Evolutionary conservation across 2,113 vertebrate genomes (phyloP), one percentile per base, ranked within the genome.

Genomic region (Psittacus erithacus): DNA sequence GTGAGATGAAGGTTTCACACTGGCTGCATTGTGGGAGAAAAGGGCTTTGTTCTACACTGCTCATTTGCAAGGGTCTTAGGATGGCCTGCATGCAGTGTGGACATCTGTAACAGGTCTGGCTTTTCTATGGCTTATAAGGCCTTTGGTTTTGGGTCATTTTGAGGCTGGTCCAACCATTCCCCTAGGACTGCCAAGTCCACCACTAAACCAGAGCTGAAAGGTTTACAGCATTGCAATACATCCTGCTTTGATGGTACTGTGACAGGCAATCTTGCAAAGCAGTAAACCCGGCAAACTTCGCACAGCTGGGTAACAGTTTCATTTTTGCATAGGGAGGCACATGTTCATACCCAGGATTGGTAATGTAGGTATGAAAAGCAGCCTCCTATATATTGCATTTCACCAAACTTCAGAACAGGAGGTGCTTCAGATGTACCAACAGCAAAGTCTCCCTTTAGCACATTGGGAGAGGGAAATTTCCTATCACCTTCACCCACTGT

Each of bases 301-400:
- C 20, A 13, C 0, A 5, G 27, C 6, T 46, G 6, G 8, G 4
- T 41, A 71, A n/a, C 9, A 33, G 38, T 12, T 81, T 43, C 2
- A 8, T 49, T 81, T 62, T 31, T 33, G 9, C 29, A 8, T 20
- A 10, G 18, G 35, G 16, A 83, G 41, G 50, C 4, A 33, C 33
- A 10, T 3, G 17, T 14, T 87, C 43, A 23, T 63, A 52, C 2
- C 11, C 20, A 44, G 20, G 10, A 4, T 8, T 52, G 6, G 3
- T 49, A 19, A 35, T 10, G 14, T 24, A 81, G 29, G 15, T 15
- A 23, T n/a, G 98, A 98, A 22, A 98, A 98, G 83, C 98, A 98
- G 49, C 97, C 97, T 95, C 97, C 98, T 0, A 95, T 98, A 20
- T 98, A 98, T 96, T 98, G 98, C 97, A 98, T 98, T 96, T 98